Evolutionary conservation across 1,140 invertebrate genomes (phyloP).

Genomic region (Neodiprion pinetum): DNA sequence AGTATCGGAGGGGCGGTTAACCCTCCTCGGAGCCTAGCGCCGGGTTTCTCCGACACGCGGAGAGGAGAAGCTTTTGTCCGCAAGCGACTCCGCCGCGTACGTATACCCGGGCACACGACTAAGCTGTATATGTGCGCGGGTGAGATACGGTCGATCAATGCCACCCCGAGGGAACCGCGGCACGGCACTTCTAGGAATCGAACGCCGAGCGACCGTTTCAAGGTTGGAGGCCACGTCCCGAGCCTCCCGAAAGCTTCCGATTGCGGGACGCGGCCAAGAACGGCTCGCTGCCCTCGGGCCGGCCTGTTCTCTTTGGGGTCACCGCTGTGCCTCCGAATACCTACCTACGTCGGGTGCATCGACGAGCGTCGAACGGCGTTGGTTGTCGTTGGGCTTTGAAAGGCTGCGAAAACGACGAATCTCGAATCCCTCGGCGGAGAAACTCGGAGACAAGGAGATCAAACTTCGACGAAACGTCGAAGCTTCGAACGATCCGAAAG

Average conservation of each 20-base stretch:
- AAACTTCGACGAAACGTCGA: too few species aligned
- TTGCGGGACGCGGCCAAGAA: not conserved
- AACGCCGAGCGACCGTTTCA: not conserved
- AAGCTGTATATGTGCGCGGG: not conserved
- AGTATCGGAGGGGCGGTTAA: constrained; percentile 15
- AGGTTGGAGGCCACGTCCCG: not conserved
- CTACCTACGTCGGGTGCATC: not conserved
- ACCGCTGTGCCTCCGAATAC: not conserved
- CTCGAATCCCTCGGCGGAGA: too few species aligned
- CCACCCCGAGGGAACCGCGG: not conserved
- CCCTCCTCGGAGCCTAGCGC: constrained; percentile 2
- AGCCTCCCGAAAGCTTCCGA: not conserved
- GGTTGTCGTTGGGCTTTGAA: too few species aligned
- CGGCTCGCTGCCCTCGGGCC: not conserved
- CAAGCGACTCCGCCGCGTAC: too few species aligned
- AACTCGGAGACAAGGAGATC: too few species aligned
- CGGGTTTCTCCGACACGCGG: not conserved
- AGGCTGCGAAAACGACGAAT: too few species aligned
- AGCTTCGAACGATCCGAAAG: too few species aligned
- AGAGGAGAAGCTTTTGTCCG: not conserved
- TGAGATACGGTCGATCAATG: not conserved
- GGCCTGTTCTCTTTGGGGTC: not conserved
- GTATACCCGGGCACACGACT: not conserved
- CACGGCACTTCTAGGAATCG: not conserved
- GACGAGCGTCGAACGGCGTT: too few species aligned